Evolutionary conservation across 2,888 invertebrate species (phyloP).

Genomic region (Idaea biselata): DNA sequence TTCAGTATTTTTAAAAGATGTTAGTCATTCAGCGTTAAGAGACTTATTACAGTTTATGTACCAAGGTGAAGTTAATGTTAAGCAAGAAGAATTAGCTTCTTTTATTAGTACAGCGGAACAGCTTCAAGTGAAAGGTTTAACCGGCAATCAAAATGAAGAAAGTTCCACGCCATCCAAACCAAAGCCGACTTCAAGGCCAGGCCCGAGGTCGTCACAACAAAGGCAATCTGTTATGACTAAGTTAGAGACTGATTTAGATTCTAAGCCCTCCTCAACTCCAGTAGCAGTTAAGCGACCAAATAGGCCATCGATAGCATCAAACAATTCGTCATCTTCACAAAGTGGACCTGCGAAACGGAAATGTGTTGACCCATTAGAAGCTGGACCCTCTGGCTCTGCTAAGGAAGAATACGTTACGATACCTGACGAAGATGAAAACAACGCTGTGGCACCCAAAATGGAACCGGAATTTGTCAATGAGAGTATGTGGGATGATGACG

Average conservation of each 20-base stretch:
- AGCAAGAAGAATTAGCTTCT: constrained; percentile 85
- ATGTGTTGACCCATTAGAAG: constrained; percentile 82
- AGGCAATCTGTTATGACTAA: constrained; percentile 83
- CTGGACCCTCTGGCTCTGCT: constrained; percentile 79
- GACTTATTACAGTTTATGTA: constrained; percentile 87
- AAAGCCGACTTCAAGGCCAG: constrained; percentile 80
- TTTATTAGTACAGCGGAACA: constrained; percentile 87
- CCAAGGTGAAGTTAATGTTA: constrained; percentile 86
- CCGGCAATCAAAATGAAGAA: constrained; percentile 83
- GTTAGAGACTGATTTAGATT: constrained; percentile 82
- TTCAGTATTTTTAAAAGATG: constrained; percentile 86
- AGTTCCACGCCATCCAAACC: constrained; percentile 80
- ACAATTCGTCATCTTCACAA: constrained; percentile 81
- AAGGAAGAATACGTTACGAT: constrained; percentile 79
- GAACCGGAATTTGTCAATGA: constrained; percentile 85
- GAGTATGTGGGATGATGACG: constrained; percentile 81
- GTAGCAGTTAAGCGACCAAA: constrained; percentile 83
- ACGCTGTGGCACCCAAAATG: constrained; percentile 83
- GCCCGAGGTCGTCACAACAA: constrained; percentile 84
- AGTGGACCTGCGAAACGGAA: constrained; percentile 79
- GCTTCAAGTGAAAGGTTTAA: constrained; percentile 86
- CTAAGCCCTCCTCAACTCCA: constrained; percentile 83
- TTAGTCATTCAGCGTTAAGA: constrained; percentile 84
- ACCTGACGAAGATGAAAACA: constrained; percentile 77
- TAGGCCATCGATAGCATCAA: constrained; percentile 83